Conservation (phyloP, 2,888 invertebrate genomes). For the Drosophila phalerata region DNA sequence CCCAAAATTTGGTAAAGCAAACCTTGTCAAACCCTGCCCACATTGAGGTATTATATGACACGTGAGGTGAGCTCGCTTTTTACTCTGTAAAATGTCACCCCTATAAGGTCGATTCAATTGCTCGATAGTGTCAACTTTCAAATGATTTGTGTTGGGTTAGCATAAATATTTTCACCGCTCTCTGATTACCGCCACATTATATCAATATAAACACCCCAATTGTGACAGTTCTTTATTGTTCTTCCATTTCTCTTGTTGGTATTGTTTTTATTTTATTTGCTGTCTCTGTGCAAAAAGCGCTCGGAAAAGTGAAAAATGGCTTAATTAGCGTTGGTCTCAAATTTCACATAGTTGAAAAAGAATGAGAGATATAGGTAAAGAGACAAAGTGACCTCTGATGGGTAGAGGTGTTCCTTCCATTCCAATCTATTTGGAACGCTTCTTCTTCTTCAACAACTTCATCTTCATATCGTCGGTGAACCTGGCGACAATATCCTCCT, state of each 20-base stretch:
- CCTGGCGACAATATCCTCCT: slow-evolving; percentile 96
- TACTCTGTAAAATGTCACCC: slow-evolving; percentile 36
- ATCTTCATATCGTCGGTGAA: slow-evolving; percentile 92
- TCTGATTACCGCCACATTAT: slow-evolving; percentile 69
- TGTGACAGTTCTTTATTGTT: slow-evolving; percentile 38
- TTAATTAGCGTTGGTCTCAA: slow-evolving; percentile 64
- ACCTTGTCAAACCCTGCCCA: slow-evolving; percentile 51
- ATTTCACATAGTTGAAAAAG: slow-evolving; percentile 34
- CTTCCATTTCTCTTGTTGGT: slow-evolving; percentile 20
- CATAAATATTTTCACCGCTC: slow-evolving; percentile 61
- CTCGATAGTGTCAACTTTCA: slow-evolving; percentile 76
- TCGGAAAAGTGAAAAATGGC: slow-evolving; percentile 50
- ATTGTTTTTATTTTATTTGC: slow-evolving; percentile 17
- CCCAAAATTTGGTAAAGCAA: slow-evolving; percentile 34
- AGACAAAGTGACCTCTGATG: not conserved
- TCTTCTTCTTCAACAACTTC: slow-evolving; percentile 94
- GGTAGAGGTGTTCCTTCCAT: slow-evolving; percentile 11
- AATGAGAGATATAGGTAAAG: not conserved
- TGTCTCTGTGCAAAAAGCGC: slow-evolving; percentile 33
- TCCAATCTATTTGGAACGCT: slow-evolving; percentile 87
- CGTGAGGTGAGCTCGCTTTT: slow-evolving; percentile 33
- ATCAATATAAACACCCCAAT: slow-evolving; percentile 73
- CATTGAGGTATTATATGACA: slow-evolving; percentile 70
- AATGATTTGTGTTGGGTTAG: slow-evolving; percentile 64
- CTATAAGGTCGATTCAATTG: slow-evolving; percentile 44